Base-by-base conservation (phyloP, 1,140 invertebrate genomes). In the Macrotrachela quadricornifera region DNA sequence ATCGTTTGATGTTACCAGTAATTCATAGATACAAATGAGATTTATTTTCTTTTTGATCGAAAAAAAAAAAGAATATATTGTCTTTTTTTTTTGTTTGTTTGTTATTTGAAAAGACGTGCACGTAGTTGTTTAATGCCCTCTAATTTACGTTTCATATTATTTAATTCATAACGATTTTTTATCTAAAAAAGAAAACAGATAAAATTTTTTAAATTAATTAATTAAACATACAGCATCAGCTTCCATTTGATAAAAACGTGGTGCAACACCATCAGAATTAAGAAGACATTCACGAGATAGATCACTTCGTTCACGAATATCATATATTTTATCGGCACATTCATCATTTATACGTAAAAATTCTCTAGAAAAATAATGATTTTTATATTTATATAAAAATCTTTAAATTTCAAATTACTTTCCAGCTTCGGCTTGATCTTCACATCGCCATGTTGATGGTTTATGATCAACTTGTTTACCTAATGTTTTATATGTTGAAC, bases 261-360 rank as follows among this genome's bases (percentile, higher is more conserved):
- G 46, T 37, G 48, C 53, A 11, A 54, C 48, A 38, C 53, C 53
- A 46, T 39, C 46, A 38, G 48, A 39, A 39, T 54, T 30, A 1
- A 48, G 39, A 12, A 54, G 38, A 39, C 46, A 49, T 30, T 54
- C 53, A 42, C 53, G 45, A 21, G 46, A 49, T 18, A 45, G 43
- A 11, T 43, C 53, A 44, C 48, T 54, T 39, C 46, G 48, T 36
- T 49, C 41, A 45, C 46, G 46, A 45, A 42, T 54, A 54, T 54
- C 47, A 45, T 44, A 44, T 36, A 54, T 54, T 54, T 54, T 54
- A 49, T 49, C 53, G 45, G 53, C 53, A 45, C 53, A 54, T 37
- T 54, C 53, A 44, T 54, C 53, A 50, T 54, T 54, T 40, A 49
- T 30, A 17, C 53, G 53, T 50, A 49, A 42, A 14, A 49, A 54